Percentiles rank a stretch among this genome's conserved stretches.
Evolutionary conservation across 2,797 vertebrate species (phyloP).

Genomic region (Melanotaenia maccullochi): DNA sequence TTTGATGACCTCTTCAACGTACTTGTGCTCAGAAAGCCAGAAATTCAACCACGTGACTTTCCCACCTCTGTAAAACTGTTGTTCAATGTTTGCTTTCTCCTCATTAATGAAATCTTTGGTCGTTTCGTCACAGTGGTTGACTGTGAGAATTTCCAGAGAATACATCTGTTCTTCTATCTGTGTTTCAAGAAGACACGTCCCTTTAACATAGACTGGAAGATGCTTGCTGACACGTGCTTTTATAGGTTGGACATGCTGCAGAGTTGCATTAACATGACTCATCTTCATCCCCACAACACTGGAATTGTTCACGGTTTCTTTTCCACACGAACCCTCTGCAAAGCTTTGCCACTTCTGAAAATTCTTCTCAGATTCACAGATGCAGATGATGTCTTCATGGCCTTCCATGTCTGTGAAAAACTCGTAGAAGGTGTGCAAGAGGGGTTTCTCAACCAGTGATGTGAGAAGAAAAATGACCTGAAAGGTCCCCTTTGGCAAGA

Average conservation of each 20-base stretch:
- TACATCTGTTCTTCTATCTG: slow-evolving; percentile 81
- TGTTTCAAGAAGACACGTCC: slow-evolving; percentile 74
- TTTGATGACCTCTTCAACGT: slow-evolving; percentile 75
- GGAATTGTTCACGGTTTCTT: slow-evolving; percentile 64
- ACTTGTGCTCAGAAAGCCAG: slow-evolving; percentile 76
- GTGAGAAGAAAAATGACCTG: slow-evolving; percentile 85
- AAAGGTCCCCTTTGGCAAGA: slow-evolving; percentile 83
- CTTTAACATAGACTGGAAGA: slow-evolving; percentile 79
- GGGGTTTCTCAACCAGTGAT: slow-evolving; percentile 83
- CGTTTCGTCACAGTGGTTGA: slow-evolving; percentile 82
- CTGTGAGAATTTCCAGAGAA: slow-evolving; percentile 85
- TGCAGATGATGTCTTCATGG: slow-evolving; percentile 84
- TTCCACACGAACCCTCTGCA: slow-evolving; percentile 81
- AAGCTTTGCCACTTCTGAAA: slow-evolving; percentile 83
- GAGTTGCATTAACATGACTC: slow-evolving; percentile 83
- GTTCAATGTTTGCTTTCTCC: slow-evolving; percentile 76
- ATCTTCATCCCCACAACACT: slow-evolving; percentile 88
- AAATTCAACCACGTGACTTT: slow-evolving; percentile 79
- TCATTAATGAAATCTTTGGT: slow-evolving; percentile 60
- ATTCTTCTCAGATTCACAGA: slow-evolving; percentile 81
- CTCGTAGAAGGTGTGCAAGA: slow-evolving; percentile 85
- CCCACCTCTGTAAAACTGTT: slow-evolving; percentile 83
- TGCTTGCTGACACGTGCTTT: slow-evolving; percentile 63
- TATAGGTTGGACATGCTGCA: slow-evolving; percentile 76
- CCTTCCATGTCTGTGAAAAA: slow-evolving; percentile 88